Evolutionary conservation across 2,113 vertebrate genomes (phyloP).

Genomic region (Podiceps cristatus): DNA sequence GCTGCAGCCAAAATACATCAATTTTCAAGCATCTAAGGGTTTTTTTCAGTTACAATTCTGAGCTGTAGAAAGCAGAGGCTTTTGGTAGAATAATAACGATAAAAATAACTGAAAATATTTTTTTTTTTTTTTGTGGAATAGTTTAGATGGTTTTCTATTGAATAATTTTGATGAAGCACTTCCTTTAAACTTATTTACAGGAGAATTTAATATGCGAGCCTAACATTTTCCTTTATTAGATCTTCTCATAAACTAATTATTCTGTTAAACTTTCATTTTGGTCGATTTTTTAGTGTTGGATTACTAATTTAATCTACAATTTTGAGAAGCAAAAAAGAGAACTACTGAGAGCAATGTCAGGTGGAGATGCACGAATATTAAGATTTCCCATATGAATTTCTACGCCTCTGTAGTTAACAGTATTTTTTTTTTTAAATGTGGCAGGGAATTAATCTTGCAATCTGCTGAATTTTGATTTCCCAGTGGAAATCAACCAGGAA

Average conservation of each 20-base stretch:
- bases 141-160: not conserved
- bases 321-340: not conserved
- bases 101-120: not conserved
- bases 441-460: constrained; percentile 35
- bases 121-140: not conserved
- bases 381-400: constrained; percentile 18
- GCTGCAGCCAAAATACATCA: not conserved
- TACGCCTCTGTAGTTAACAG: not conserved
- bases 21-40: not conserved
- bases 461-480: constrained; percentile 54
- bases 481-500: constrained; percentile 51
- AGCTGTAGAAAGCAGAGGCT: not conserved
- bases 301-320: not conserved
- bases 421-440: not conserved
- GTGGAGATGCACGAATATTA: not conserved
- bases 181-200: not conserved
- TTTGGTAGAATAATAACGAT: not conserved
- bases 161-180: not conserved
- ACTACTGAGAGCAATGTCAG: not conserved
- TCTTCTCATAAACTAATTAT: not conserved
- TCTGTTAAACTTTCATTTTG: not conserved
- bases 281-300: not conserved
- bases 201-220: not conserved
- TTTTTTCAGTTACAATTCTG: not conserved
- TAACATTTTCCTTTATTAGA: not conserved